Percentiles rank a stretch among this genome's conserved stretches.
phyloP scores from a whole-genome alignment of 2,113 vertebrate species.

The Pterocles burchelli region DNA sequence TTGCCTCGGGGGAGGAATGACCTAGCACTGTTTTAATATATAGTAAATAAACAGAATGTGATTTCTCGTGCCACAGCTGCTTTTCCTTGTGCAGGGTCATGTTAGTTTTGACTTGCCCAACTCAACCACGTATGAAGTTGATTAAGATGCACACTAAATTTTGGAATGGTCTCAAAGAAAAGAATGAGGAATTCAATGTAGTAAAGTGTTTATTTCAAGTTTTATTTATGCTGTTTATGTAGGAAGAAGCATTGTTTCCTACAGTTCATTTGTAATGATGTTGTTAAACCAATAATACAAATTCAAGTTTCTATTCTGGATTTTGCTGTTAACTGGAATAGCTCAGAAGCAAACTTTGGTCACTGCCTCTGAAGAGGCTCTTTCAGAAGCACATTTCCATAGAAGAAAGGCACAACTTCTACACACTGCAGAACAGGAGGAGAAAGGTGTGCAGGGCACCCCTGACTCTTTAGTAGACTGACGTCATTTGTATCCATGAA shows the following conservation, averaged over 20 bases:
- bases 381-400: not conserved
- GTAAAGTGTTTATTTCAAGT: conserved; percentile 26
- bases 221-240: conserved; percentile 28
- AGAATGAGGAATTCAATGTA: conserved; percentile 14
- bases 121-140: conserved; percentile 41
- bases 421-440: not conserved
- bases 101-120: conserved; percentile 63
- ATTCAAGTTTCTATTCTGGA: not conserved
- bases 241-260: conserved; percentile 40
- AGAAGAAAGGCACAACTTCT: not conserved
- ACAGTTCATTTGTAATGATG: not conserved
- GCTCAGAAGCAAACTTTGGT: not conserved
- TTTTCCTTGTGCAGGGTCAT: not conserved
- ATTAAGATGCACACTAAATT: conserved; percentile 9
- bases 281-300: not conserved
- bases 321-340: not conserved
- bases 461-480: not conserved
- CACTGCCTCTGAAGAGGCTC: not conserved
- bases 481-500: not conserved
- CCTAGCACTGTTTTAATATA: conserved; percentile 29
- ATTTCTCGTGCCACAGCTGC: conserved; percentile 3
- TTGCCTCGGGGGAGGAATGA: conserved; percentile 41
- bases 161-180: conserved; percentile 55
- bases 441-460: not conserved
- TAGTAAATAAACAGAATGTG: conserved; percentile 42